A percentile compares a stretch with the other conserved stretches of the same genome.
Conservation (phyloP, 1,140 invertebrate species). For the Cataglyphis hispanica region DNA sequence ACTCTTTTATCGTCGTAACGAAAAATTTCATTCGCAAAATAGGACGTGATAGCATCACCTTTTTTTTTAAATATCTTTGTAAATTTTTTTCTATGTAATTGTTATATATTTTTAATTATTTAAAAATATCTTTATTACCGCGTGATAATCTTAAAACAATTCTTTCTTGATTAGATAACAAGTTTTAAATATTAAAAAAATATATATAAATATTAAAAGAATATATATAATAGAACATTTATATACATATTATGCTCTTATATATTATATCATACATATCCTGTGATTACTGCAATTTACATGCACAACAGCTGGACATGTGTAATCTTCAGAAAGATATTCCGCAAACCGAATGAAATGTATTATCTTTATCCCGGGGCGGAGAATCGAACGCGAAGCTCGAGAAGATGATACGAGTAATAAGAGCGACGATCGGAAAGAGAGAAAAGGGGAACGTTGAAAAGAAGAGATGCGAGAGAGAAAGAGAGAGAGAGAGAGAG, state of each 20-base stretch:
- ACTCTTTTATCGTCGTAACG: neutral
- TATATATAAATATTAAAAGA: no score
- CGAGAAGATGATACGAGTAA: constrained; percentile 67
- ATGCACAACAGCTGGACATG: neutral
- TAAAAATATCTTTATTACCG: no score
- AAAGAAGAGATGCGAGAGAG: neutral
- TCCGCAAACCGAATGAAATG: constrained; percentile 41
- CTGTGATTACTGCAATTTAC: neutral
- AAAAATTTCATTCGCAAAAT: constrained; percentile 4
- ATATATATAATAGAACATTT: no score
- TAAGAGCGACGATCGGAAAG: constrained; percentile 68
- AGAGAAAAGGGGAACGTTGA: constrained; percentile 57
- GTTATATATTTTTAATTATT: no score
- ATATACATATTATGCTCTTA: no score
- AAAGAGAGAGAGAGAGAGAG: neutral
- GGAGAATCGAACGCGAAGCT: constrained; percentile 36
- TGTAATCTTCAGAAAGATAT: constrained; percentile 14
- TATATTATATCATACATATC: no score
- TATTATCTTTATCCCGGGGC: constrained; percentile 35
- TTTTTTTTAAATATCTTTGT: neutral
- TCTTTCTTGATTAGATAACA: no score
- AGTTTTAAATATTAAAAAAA: no score
- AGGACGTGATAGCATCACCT: neutral
- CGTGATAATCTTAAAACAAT: no score
- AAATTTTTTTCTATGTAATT: neutral